phyloP scores from a whole-genome alignment of 1,140 invertebrate species.

The Orchestia grillus region DNA sequence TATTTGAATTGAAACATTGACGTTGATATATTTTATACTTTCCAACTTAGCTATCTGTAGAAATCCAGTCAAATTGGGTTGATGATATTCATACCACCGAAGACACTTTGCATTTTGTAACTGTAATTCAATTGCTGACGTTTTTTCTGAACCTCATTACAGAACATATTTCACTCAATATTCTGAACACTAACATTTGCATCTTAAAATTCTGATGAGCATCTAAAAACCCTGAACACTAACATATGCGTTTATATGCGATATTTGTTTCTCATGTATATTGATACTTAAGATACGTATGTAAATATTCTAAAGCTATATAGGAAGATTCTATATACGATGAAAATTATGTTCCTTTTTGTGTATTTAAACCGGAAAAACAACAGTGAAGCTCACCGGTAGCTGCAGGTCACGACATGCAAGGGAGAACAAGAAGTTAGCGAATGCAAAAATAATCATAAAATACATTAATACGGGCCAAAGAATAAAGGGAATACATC shows the following conservation, averaged over 20 bases:
- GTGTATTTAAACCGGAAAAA: background rate
- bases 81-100: too few relatives aligned
- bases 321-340: background rate
- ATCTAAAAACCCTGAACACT: background rate
- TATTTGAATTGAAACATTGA: too few relatives aligned
- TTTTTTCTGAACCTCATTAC: too few relatives aligned
- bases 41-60: too few relatives aligned
- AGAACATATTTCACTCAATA: too few relatives aligned
- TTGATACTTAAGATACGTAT: background rate
- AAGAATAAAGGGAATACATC: background rate
- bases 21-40: too few relatives aligned
- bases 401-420: constrained; percentile 36
- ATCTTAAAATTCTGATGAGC: too few relatives aligned
- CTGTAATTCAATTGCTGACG: too few relatives aligned
- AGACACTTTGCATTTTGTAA: too few relatives aligned
- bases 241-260: background rate
- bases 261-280: background rate
- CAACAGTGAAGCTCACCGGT: constrained; percentile 21
- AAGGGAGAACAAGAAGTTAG: background rate
- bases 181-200: too few relatives aligned
- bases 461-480: background rate
- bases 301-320: background rate
- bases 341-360: background rate
- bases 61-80: too few relatives aligned
- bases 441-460: background rate